Evolutionary conservation across 2,888 invertebrate genomes (phyloP).

Genomic region (Drepana falcataria): DNA sequence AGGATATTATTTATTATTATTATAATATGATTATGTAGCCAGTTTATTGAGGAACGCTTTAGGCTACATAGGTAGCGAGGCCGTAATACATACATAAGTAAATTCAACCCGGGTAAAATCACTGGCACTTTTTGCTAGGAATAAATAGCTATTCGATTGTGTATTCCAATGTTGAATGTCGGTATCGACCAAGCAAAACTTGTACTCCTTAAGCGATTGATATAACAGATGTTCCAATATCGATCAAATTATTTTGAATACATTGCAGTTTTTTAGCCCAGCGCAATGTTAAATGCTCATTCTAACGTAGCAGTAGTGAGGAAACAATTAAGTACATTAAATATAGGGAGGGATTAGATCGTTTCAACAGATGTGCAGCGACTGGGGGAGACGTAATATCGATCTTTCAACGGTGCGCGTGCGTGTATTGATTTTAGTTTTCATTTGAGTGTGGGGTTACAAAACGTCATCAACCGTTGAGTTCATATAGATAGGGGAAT

Average conservation of each 20-base stretch:
- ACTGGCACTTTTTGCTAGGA: no score
- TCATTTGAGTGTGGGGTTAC: conserved; percentile 40
- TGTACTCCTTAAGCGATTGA: no score
- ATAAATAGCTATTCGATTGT: no score
- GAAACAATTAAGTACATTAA: background rate
- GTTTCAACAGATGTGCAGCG: conserved; percentile 51
- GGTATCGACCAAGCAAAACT: no score
- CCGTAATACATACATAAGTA: no score
- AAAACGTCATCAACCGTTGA: conserved; percentile 3
- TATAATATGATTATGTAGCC: no score
- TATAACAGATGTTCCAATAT: background rate
- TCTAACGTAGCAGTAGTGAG: background rate
- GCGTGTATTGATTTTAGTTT: conserved; percentile 54
- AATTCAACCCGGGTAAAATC: no score
- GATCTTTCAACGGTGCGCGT: conserved; percentile 55
- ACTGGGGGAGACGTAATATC: conserved; percentile 61
- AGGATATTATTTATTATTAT: no score
- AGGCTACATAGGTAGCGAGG: no score
- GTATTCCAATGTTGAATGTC: no score
- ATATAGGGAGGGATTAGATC: conserved; percentile 15
- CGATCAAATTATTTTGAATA: background rate
- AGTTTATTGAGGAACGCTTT: no score
- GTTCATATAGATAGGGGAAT: background rate
- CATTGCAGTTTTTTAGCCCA: background rate
- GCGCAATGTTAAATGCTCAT: background rate